A percentile compares a stretch with the other conserved stretches of the same genome.
Conservation (phyloP, 2,888 invertebrate species). For the Pachymerium ferrugineum region DNA sequence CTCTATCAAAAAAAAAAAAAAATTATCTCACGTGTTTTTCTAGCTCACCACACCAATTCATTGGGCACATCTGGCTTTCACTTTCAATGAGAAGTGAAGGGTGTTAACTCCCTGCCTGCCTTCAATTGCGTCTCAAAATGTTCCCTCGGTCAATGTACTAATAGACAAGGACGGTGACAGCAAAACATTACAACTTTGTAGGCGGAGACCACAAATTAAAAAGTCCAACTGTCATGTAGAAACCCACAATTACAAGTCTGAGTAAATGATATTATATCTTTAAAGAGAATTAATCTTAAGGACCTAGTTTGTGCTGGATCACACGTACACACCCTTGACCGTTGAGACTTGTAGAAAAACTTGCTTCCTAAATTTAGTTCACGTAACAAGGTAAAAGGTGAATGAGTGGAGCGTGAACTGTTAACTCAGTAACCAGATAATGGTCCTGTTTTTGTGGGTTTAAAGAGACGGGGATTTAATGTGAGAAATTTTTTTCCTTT, state of each 20-base stretch:
- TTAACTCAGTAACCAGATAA: neutral
- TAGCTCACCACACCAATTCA: neutral
- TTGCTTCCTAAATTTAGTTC: constrained; percentile 8
- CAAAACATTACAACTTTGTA: neutral
- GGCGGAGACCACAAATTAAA: neutral
- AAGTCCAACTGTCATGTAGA: neutral
- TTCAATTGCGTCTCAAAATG: neutral
- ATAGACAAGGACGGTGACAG: neutral
- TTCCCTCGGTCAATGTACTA: neutral
- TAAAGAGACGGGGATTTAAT: too few species aligned
- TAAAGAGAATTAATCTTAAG: too few species aligned
- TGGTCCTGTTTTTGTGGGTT: too few species aligned
- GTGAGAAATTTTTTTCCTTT: too few species aligned
- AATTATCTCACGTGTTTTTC: neutral
- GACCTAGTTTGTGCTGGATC: neutral
- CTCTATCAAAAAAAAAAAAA: neutral
- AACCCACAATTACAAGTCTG: too few species aligned
- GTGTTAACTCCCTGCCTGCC: neutral
- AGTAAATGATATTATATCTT: too few species aligned
- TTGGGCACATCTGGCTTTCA: neutral
- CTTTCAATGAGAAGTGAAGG: neutral
- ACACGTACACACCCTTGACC: neutral
- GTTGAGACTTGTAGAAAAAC: neutral
- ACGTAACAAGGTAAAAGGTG: constrained; percentile 15
- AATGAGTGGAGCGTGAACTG: constrained; percentile 6